Evolutionary conservation across 2,113 vertebrate genomes (phyloP).

Genomic region (Dromaius novaehollandiae): DNA sequence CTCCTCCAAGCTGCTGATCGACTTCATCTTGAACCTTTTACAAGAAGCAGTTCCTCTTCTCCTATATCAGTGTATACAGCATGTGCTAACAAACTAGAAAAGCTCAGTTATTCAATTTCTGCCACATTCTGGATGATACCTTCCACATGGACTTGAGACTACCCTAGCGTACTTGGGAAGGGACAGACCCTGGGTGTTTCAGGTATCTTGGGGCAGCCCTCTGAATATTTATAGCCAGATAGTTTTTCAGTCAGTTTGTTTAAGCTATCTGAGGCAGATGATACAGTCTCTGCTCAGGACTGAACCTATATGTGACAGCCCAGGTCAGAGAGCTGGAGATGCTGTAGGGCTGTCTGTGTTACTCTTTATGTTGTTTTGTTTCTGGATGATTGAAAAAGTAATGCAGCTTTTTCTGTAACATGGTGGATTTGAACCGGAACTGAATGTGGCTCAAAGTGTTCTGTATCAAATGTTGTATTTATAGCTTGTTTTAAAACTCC

Average conservation of each 20-base stretch:
- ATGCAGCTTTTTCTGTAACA: neutral
- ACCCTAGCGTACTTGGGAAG: neutral
- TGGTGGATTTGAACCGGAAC: neutral
- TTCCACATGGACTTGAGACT: neutral
- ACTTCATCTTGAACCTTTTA: neutral
- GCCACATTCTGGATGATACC: neutral
- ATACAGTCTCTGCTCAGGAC: neutral
- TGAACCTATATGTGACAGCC: neutral
- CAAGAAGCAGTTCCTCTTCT: neutral
- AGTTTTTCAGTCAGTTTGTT: neutral
- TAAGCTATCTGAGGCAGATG: neutral
- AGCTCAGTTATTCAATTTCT: neutral
- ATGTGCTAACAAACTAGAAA: neutral
- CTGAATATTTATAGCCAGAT: neutral
- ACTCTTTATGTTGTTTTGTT: neutral
- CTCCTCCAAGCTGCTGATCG: neutral
- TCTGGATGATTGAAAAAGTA: neutral
- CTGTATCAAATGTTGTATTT: neutral
- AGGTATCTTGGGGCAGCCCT: neutral
- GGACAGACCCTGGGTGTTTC: neutral
- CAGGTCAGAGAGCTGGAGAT: neutral
- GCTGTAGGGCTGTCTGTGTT: neutral
- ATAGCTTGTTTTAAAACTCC: neutral
- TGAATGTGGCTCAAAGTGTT: neutral
- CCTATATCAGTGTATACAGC: neutral